These are phyloP conservation scores for Cydia splendana DNA, from an alignment of 1,140 invertebrate genomes.

Conservation along the genomic window DNA sequence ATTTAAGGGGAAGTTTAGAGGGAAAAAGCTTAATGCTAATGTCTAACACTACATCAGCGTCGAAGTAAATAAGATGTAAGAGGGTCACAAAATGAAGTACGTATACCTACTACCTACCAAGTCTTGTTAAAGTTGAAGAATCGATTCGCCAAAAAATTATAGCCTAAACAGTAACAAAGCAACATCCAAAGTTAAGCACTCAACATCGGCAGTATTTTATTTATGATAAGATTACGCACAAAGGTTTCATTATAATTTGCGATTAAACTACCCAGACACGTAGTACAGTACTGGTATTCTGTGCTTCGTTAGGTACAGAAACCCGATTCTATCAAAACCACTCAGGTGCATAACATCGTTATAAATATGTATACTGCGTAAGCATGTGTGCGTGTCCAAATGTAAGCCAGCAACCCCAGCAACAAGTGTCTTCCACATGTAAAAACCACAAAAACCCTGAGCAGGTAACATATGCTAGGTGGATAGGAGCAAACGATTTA, in stretches of 20 bases:
- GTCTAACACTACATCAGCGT: too few species aligned
- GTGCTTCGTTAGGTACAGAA: slow-evolving; percentile 18
- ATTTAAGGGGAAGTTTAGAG: neutral
- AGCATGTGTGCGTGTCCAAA: slow-evolving; percentile 33
- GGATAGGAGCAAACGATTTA: slow-evolving; percentile 58
- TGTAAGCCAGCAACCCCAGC: slow-evolving; percentile 65
- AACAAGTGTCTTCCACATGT: slow-evolving; percentile 76
- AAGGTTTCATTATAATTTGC: neutral
- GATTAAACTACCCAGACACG: slow-evolving; percentile 12
- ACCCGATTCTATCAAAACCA: slow-evolving; percentile 30
- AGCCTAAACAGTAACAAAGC: neutral
- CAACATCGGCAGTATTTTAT: too few species aligned
- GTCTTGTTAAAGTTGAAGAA: too few species aligned
- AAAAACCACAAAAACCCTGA: slow-evolving; percentile 74
- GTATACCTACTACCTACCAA: too few species aligned
- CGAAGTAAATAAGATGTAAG: too few species aligned
- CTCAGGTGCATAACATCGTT: neutral
- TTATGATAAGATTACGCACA: neutral
- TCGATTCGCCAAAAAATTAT: too few species aligned
- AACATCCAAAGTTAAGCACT: neutral
- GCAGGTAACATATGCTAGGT: slow-evolving; percentile 66
- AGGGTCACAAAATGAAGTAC: too few species aligned
- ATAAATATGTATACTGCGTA: slow-evolving; percentile 19
- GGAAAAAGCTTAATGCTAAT: neutral
- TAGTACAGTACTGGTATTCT: slow-evolving; percentile 14